Base-by-base conservation (phyloP, 2,113 vertebrate genomes). In the Bettongia penicillata region DNA sequence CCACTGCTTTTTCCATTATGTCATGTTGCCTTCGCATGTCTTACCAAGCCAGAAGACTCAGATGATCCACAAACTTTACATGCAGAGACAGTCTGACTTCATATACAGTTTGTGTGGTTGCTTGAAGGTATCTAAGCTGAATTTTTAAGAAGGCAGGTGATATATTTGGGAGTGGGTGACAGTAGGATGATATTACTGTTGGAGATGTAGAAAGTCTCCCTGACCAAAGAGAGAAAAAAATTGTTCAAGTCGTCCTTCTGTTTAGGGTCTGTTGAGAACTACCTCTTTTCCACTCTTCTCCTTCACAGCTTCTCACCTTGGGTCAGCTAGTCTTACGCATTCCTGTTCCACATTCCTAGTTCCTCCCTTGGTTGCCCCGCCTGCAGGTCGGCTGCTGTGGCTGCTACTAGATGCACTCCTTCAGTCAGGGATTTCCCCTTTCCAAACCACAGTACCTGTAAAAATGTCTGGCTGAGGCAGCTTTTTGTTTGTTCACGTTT, bases 321-420 rank as follows among this genome's bases (percentile, higher is more conserved):
- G 55, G 61, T 61, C 51, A 61, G 68, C 61, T 90, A 53, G 90
- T 50, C 51, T 24, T 31, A 8, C 50, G 37, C 28, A 22, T 94
- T 95, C 90, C 94, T 55, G 93, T 23, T 31, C n/a, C n/a, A 4
- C 47, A 68, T 93, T 95, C 93, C 89, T 52, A n/a, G 51, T 48
- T 93, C 90, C 92, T 90, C 84, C 94, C 48, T 94, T 91, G 48
- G 51, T 25, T 94, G 57, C 90, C n/a, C 92, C 92, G 25, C 43
- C 53, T 91, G 89, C 47, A 95, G 22, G 51, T 57, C 61, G 3
- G 53, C 24, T 55, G 53, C 57, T 90, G 53, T 37, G 53, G 23
- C 89, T 94, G 25, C 57, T 96, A 50, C 26, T 93, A 50, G 24
- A 43, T 92, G 91, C 94, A 92, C 89, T 94, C 53, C 90, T 95